Percentiles rank a stretch among this genome's conserved stretches.
Evolutionary conservation across 2,113 vertebrate genomes (phyloP).

Genomic region (Condylura cristata): DNA sequence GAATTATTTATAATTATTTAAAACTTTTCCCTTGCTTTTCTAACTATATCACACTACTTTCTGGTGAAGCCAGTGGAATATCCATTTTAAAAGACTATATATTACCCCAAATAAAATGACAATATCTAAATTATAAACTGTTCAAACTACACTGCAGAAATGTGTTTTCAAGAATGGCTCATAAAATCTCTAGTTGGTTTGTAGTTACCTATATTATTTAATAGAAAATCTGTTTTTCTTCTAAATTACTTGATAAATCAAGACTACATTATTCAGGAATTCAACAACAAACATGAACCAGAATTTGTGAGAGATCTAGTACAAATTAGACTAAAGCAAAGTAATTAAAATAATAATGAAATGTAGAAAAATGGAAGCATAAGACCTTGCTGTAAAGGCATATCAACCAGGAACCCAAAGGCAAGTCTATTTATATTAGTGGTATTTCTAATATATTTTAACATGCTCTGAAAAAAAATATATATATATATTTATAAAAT

Average conservation of each 20-base stretch:
- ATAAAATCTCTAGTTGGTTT: neutral
- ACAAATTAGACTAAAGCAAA: neutral
- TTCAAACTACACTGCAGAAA: neutral
- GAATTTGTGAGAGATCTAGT: neutral
- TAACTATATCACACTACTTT: neutral
- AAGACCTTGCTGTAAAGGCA: neutral
- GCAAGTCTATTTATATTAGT: neutral
- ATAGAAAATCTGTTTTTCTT: neutral
- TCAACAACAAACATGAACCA: neutral
- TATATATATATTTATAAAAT: neutral
- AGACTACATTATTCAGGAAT: neutral
- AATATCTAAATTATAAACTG: neutral
- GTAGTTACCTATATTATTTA: neutral
- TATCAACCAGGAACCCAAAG: neutral
- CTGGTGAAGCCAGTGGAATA: neutral
- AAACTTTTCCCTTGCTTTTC: neutral
- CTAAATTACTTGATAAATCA: slow-evolving; percentile 9
- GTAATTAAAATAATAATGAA: neutral
- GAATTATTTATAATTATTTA: neutral
- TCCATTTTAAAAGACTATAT: neutral
- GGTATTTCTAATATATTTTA: neutral
- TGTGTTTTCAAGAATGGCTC: neutral
- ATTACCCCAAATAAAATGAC: neutral
- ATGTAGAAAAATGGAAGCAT: neutral
- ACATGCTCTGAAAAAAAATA: neutral